phyloP scores from a whole-genome alignment of 2,888 invertebrate genomes.

The Amphimallon solstitiale region DNA sequence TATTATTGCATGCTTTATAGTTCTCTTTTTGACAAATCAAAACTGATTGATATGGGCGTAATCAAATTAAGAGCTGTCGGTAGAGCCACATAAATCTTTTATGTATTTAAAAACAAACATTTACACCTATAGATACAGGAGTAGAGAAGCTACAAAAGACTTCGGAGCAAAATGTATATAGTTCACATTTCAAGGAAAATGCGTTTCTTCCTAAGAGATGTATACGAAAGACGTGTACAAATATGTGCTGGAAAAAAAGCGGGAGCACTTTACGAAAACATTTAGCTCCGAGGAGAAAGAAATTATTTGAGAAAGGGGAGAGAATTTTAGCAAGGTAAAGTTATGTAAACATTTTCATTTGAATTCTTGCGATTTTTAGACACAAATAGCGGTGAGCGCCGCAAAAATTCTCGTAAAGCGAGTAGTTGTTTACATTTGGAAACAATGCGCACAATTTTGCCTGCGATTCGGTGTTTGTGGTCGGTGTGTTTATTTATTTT shows the following conservation, averaged over 20 bases:
- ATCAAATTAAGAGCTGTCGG: no score
- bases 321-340: slow-evolving; percentile 2
- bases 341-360: slow-evolving; percentile 18
- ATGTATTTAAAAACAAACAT: no score
- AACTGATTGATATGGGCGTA: no score
- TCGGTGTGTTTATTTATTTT: neutral
- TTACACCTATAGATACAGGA: no score
- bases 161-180: neutral
- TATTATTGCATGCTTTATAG: no score
- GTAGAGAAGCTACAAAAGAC: no score
- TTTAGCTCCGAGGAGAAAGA: slow-evolving; percentile 6
- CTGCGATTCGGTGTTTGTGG: neutral
- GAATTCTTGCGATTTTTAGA: slow-evolving; percentile 10
- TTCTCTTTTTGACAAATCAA: no score
- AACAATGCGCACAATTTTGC: slow-evolving; percentile 17
- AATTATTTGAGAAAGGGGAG: neutral
- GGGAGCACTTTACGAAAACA: neutral
- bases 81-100: no score
- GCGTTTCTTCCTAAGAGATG: neutral
- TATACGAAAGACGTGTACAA: neutral
- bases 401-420: neutral
- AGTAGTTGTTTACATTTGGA: slow-evolving; percentile 18
- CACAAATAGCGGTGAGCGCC: slow-evolving; percentile 4
- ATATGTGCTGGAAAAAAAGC: neutral
- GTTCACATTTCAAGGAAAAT: slow-evolving; percentile 7